phyloP scores from a whole-genome alignment of 2,113 vertebrate genomes.

The Cranoglanis bouderius region DNA sequence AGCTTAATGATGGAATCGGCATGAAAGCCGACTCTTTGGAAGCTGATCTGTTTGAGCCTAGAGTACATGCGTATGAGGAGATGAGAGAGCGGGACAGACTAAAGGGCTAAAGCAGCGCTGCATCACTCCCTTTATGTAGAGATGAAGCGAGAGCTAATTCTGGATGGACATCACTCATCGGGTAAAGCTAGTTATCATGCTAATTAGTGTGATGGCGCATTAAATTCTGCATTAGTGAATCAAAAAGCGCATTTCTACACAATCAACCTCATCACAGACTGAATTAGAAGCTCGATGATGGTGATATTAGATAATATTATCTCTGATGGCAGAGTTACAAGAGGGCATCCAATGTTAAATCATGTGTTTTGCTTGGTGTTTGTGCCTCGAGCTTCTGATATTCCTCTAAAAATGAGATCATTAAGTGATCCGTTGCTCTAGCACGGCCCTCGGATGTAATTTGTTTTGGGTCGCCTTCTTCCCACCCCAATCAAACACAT shows the following conservation, averaged over 20 bases:
- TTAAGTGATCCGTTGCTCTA: conserved; percentile 46
- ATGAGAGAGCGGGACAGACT: background rate
- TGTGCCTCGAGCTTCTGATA: background rate
- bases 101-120: background rate
- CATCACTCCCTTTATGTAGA: background rate
- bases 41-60: background rate
- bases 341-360: background rate
- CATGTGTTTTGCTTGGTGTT: background rate
- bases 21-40: background rate
- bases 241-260: background rate
- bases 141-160: background rate
- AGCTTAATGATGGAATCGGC: background rate
- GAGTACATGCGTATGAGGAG: background rate
- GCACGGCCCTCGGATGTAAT: conserved; percentile 47
- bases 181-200: background rate
- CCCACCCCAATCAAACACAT: conserved; percentile 50
- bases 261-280: background rate
- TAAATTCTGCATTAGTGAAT: background rate
- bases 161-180: background rate
- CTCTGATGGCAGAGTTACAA: background rate
- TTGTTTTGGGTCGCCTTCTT: conserved; percentile 45
- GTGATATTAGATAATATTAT: background rate
- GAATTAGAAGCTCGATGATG: background rate
- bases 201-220: background rate
- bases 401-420: conserved; percentile 28